Percentiles rank a stretch among this genome's conserved stretches.
phyloP scores from a whole-genome alignment of 1,140 invertebrate genomes.

The Drosophila pachea region DNA sequence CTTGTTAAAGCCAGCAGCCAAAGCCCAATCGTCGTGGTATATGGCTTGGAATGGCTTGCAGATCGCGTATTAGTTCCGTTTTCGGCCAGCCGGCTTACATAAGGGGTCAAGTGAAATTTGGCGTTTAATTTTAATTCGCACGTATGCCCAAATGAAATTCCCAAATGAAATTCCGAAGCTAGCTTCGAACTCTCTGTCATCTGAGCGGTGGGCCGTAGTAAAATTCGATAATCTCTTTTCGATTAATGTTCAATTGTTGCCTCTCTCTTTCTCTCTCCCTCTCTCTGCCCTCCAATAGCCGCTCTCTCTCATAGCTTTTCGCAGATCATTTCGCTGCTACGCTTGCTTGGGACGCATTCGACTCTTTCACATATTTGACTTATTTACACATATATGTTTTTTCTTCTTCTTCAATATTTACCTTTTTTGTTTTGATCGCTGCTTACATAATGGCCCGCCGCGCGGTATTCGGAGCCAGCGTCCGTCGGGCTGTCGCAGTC shows the following conservation, averaged over 20 bases:
- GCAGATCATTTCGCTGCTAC: slow-evolving; percentile 7
- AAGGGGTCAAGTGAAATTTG: slow-evolving; percentile 60
- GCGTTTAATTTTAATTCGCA: slow-evolving; percentile 44
- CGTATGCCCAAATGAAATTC: slow-evolving; percentile 41
- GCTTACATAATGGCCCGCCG: slow-evolving; percentile 61
- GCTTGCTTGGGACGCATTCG: slow-evolving; percentile 23
- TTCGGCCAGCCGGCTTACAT: slow-evolving; percentile 51
- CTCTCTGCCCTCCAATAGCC: background rate
- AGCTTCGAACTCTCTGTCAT: slow-evolving; percentile 42
- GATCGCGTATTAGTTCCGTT: slow-evolving; percentile 65
- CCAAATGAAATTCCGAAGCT: slow-evolving; percentile 30
- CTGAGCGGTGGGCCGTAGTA: background rate
- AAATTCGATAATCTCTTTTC: background rate
- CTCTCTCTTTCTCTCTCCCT: background rate
- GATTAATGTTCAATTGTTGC: no score
- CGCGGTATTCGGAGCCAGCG: slow-evolving; percentile 36
- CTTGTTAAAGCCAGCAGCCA: slow-evolving; percentile 18
- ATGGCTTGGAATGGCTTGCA: background rate
- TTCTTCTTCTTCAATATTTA: slow-evolving; percentile 68
- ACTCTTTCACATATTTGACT: slow-evolving; percentile 60
- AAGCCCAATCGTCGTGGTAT: background rate
- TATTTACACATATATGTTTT: slow-evolving; percentile 51
- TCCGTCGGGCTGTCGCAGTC: slow-evolving; percentile 20
- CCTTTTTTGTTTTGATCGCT: slow-evolving; percentile 75
- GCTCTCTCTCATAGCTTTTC: slow-evolving; percentile 19